Base-by-base conservation (phyloP, 1,140 invertebrate species). In the Meloidogyne floridensis region DNA sequence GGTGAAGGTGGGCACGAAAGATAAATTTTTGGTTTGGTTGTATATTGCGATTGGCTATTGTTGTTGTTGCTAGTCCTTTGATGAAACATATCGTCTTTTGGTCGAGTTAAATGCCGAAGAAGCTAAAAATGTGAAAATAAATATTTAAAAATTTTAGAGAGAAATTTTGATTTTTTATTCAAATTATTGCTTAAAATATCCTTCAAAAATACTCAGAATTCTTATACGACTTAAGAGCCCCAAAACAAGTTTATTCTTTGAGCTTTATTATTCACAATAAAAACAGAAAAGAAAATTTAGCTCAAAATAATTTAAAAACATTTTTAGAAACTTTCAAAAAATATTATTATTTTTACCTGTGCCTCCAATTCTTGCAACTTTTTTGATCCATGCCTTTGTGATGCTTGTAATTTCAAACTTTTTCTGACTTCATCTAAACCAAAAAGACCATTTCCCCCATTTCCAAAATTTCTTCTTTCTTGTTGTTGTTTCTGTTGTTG, bases 1-100 rank as follows among this genome's bases (percentile, higher is more conserved):
- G 86, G 86, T 18, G 81, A 83, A 13, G 86, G 86, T 65, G 87
- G 87, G 20, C 86, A 81, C 1, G 86, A 87, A 15, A 87, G 80
- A 65, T 80, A 77, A n/a, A 65, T 65, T 65, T 65, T 65, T n/a
- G 59, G 59, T 65, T 65, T 65, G 7, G n/a, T 65, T 65, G 59
- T n/a, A 65, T 65, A 65, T 65, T 65, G 59, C 7, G 59, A 65
- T 18, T 65, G 59, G n/a, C n/a, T 65, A 59, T 59, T 59, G 8
- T 69, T 43, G 32, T 80, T 59, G 8, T 69, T 43, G 32, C 76
- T 47, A 47, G 47, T 74, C 9, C 80, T 18, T 32, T 87, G 87
- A 15, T 85, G 73, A 47, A 86, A 76, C 9, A 88, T 72, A 53
- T 87, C 84, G 32, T 81, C 88, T 75, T 87, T 84, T 18, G 87